A percentile compares a stretch with the other conserved stretches of the same genome.
Evolutionary conservation across 2,888 invertebrate species (phyloP).

Genomic region (Herminia tarsipennalis): DNA sequence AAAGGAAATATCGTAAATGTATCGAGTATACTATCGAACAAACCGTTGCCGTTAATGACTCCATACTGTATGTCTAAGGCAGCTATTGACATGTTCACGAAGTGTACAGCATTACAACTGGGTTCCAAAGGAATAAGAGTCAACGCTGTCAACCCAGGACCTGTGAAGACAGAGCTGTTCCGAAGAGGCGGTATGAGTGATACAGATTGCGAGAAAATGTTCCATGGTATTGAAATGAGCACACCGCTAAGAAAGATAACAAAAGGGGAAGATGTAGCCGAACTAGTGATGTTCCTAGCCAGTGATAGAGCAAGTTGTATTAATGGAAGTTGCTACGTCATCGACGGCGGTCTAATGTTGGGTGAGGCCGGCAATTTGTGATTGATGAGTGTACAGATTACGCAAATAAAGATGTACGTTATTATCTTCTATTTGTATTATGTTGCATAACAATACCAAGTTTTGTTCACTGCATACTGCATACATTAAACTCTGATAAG

Average conservation of each 20-base stretch:
- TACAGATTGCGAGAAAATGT: conserved; percentile 52
- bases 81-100: conserved; percentile 70
- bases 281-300: conserved; percentile 63
- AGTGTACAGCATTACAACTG: conserved; percentile 65
- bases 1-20: conserved; percentile 70
- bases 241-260: conserved; percentile 60
- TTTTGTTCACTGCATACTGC: conserved; percentile 36
- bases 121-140: conserved; percentile 66
- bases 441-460: conserved; percentile 34
- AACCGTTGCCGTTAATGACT: conserved; percentile 56
- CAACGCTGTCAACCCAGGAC: conserved; percentile 71
- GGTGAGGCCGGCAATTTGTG: conserved; percentile 52
- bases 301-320: conserved; percentile 66
- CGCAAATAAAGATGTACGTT: conserved; percentile 17
- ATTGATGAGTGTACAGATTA: conserved; percentile 38
- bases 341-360: conserved; percentile 66
- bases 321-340: conserved; percentile 61
- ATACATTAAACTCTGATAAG: conserved; percentile 59
- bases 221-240: conserved; percentile 46
- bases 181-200: conserved; percentile 59
- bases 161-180: conserved; percentile 65
- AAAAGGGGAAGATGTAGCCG: conserved; percentile 62
- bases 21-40: conserved; percentile 63
- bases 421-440: conserved; percentile 19
- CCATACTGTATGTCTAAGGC: conserved; percentile 75